Conservation (phyloP, 2,797 vertebrate genomes). For the Limnodromus scolopaceus region DNA sequence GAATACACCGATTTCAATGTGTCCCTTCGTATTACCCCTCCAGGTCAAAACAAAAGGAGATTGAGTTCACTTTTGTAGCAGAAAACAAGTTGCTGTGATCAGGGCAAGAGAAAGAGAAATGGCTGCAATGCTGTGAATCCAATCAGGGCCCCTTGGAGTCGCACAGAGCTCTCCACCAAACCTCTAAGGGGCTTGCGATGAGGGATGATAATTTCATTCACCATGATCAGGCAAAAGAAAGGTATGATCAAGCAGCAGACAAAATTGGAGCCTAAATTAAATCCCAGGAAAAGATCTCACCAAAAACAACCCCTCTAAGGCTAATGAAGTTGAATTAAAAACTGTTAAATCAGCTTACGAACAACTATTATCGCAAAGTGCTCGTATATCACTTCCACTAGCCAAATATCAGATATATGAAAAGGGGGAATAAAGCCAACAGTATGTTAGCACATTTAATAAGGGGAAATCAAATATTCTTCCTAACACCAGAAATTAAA, state of each 20-base stretch:
- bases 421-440: conserved; percentile 46
- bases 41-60: conserved; percentile 69
- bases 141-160: conserved; percentile 11
- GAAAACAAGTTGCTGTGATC: conserved; percentile 48
- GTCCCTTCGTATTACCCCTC: conserved; percentile 45
- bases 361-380: conserved; percentile 49
- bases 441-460: conserved; percentile 38
- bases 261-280: conserved; percentile 59
- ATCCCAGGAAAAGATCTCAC: conserved; percentile 23
- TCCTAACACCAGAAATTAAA: conserved; percentile 69
- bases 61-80: conserved; percentile 35
- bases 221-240: neutral
- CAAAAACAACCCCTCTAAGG: conserved; percentile 50
- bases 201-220: conserved; percentile 35
- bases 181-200: neutral
- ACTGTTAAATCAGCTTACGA: conserved; percentile 66
- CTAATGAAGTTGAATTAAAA: conserved; percentile 75
- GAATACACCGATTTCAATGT: conserved; percentile 55
- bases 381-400: conserved; percentile 56
- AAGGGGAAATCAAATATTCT: conserved; percentile 54
- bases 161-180: neutral
- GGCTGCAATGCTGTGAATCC: conserved; percentile 31
- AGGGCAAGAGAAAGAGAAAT: conserved; percentile 52
- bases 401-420: conserved; percentile 50
- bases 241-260: conserved; percentile 18